A percentile compares a stretch with the other conserved stretches of the same genome.
phyloP scores from a whole-genome alignment of 2,888 invertebrate genomes.

The Phymatocera aterrima region DNA sequence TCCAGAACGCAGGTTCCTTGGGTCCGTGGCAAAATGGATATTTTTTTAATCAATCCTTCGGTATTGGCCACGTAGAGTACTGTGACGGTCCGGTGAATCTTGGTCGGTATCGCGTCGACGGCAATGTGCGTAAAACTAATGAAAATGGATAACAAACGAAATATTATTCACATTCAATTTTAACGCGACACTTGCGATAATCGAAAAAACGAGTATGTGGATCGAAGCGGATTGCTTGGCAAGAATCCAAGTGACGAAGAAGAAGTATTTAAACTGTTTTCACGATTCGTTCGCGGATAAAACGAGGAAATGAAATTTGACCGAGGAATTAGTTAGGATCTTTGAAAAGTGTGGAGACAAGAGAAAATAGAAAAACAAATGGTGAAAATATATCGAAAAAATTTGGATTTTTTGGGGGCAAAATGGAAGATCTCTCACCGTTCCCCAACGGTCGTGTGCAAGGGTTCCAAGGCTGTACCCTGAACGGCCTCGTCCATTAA shows the following conservation, averaged over 20 bases:
- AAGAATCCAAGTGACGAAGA: no score
- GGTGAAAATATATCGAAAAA: no score
- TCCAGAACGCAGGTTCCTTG: slow-evolving; percentile 90
- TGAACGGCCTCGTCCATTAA: slow-evolving; percentile 92
- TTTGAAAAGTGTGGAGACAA: no score
- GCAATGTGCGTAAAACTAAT: slow-evolving; percentile 84
- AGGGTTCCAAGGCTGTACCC: slow-evolving; percentile 82
- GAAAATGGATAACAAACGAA: background rate
- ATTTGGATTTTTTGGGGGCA: background rate
- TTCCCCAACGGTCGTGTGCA: slow-evolving; percentile 84
- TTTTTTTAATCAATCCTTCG: slow-evolving; percentile 86
- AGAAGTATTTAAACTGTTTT: no score
- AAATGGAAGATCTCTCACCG: slow-evolving; percentile 67
- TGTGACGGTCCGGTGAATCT: slow-evolving; percentile 82
- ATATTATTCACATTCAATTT: background rate
- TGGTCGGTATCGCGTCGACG: slow-evolving; percentile 87
- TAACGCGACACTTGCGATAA: no score
- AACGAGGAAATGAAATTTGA: no score
- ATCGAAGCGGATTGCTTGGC: no score
- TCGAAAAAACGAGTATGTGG: no score
- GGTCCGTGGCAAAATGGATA: slow-evolving; percentile 84
- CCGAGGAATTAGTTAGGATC: no score
- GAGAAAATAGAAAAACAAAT: no score
- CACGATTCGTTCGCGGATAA: no score
- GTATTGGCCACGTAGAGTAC: slow-evolving; percentile 89